These are phyloP conservation scores for Metellina segmentata DNA, from an alignment of 2,888 invertebrate genomes.

Conservation along the genomic window DNA sequence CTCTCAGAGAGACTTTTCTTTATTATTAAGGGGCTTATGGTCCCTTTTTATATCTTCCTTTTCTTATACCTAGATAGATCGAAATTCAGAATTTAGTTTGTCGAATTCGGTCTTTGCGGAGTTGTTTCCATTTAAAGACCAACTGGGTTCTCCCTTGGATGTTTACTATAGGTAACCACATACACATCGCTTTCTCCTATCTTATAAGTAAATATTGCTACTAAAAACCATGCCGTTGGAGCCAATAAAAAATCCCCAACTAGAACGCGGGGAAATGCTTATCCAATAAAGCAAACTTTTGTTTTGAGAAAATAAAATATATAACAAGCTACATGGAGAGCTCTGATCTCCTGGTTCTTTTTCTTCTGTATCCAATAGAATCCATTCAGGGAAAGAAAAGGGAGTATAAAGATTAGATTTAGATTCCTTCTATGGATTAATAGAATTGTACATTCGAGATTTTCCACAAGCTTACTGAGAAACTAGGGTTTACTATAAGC, in stretches of 20 bases:
- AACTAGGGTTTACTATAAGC: constrained; percentile 35
- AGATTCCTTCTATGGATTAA: constrained; percentile 43
- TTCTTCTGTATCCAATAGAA: not conserved
- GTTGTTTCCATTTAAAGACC: constrained; percentile 21
- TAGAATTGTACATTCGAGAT: constrained; percentile 47
- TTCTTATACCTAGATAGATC: constrained; percentile 22
- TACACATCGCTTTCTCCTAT: constrained; percentile 22
- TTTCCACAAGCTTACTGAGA: constrained; percentile 34
- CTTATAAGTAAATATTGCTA: constrained; percentile 57
- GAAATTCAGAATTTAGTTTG: constrained; percentile 53
- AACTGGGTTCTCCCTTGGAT: constrained; percentile 17
- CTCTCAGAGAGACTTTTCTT: constrained; percentile 23
- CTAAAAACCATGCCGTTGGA: not conserved
- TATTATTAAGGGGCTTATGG: constrained; percentile 36
- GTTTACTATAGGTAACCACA: constrained; percentile 46
- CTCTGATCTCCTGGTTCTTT: constrained; percentile 36
- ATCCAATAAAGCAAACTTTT: constrained; percentile 60
- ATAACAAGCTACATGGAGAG: constrained; percentile 20
- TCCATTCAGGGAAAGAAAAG: constrained; percentile 3
- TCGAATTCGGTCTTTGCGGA: constrained; percentile 21
- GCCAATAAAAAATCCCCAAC: constrained; percentile 40
- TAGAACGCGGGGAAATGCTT: constrained; percentile 6
- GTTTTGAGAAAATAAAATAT: constrained; percentile 53
- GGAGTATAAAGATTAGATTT: constrained; percentile 51
- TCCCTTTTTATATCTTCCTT: constrained; percentile 10